Evolutionary conservation across 2,888 invertebrate species (phyloP), one percentile per base, ranked within the genome.

Genomic region (Drosophila longiperda): DNA sequence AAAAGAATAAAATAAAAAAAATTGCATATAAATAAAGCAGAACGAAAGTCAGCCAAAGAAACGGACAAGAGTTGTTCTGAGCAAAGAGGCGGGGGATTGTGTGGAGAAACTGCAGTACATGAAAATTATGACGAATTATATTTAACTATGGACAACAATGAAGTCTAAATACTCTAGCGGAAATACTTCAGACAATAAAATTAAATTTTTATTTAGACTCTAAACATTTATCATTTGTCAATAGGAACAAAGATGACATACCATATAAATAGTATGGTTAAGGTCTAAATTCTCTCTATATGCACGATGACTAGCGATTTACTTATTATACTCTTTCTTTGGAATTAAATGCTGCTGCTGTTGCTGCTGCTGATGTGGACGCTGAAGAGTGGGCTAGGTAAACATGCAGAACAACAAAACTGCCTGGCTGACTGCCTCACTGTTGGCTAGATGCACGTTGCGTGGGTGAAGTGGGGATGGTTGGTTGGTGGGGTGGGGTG

Each of bases 381-480:
- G 69, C 32, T 66, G 63, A 72, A 60, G 65, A 76, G 68, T 71
- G 67, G 78, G 70, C 65, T 77, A 74, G 89, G 89, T 84, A 89
- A 89, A 82, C 80, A 89, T 80, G 72, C 66, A 69, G 75, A 78
- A 61, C 71, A 83, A 75, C 80, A 72, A 72, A 66, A 79, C 81
- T 80, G 80, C 32, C 71, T 78, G 82, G 71, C 84, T 73, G 78
- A 78, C 80, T 81, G 78, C 66, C 74, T 82, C 65, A 74, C 64
- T 84, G 85, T 75, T 80, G 80, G 77, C 87, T 79, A 69, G 79
- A 66, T 80, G 68, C 62, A 58, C 55, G 64, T 62, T 62, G 72
- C 61, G 40, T 57, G 26, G 45, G 8, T 20, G 38, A 8, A n/a
- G n/a, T 57, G 50, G 5, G 17, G 40, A 1, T 8, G 42, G 20